Evolutionary conservation across 2,113 vertebrate species (phyloP).

Genomic region (Plotosus lineatus): DNA sequence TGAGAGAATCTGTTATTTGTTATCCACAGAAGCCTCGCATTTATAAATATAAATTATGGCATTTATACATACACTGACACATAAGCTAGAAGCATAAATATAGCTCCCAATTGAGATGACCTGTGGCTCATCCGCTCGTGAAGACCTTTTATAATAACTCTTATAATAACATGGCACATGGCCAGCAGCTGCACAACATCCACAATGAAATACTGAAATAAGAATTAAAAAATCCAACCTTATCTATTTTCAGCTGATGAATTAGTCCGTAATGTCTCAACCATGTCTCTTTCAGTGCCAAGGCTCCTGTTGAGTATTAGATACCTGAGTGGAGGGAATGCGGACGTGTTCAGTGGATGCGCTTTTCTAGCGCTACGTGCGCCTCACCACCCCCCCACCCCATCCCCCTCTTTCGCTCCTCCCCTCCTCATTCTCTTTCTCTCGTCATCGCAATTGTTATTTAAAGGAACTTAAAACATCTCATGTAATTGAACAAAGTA

Average conservation of each 20-base stretch:
- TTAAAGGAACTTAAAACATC: conserved; percentile 20
- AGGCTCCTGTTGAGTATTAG: neutral
- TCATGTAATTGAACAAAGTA: neutral
- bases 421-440: neutral
- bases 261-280: neutral
- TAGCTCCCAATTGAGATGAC: neutral
- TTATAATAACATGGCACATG: too few species aligned
- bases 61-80: neutral
- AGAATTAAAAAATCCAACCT: conserved; percentile 37
- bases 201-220: too few species aligned
- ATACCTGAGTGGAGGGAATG: conserved; percentile 39
- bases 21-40: too few species aligned
- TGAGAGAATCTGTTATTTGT: neutral
- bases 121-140: too few species aligned
- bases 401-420: too few species aligned
- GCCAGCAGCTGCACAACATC: too few species aligned
- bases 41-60: neutral
- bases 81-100: neutral
- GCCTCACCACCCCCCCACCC: neutral
- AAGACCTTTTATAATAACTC: too few species aligned
- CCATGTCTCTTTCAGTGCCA: conserved; percentile 15
- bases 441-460: neutral
- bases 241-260: neutral
- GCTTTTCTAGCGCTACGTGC: neutral
- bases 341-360: conserved; percentile 48